Evolutionary conservation across 2,797 vertebrate genomes (phyloP).

Genomic region (Salarias fasciatus): DNA sequence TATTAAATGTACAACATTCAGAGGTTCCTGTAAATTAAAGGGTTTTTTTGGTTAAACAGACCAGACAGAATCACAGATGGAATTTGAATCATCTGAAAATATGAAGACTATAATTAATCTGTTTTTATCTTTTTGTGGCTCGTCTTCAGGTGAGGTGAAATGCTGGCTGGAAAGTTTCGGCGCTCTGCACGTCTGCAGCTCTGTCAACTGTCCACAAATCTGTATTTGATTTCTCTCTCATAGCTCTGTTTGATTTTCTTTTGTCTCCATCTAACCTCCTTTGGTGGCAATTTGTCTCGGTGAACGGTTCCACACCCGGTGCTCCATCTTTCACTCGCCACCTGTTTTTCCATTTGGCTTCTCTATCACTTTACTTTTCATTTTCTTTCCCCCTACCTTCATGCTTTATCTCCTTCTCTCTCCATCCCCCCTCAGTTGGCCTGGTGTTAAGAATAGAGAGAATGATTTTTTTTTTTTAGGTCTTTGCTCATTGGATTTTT

Average conservation of each 20-base stretch:
- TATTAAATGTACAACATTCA: background rate
- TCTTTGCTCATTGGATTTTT: slow-evolving; percentile 24
- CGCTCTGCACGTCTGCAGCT: slow-evolving; percentile 17
- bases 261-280: slow-evolving; percentile 55
- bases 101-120: background rate
- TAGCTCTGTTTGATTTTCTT: slow-evolving; percentile 42
- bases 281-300: slow-evolving; percentile 57
- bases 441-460: too few species aligned
- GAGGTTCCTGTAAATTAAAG: background rate
- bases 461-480: background rate
- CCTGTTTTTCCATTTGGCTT: slow-evolving; percentile 55
- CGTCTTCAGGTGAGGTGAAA: background rate
- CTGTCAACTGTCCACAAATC: slow-evolving; percentile 15
- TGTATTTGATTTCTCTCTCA: slow-evolving; percentile 53
- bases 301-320: slow-evolving; percentile 22
- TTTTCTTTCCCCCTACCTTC: slow-evolving; percentile 35
- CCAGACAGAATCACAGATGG: too few species aligned
- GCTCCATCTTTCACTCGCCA: slow-evolving; percentile 54
- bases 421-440: slow-evolving; percentile 29
- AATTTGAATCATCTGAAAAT: background rate
- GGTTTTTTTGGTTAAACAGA: background rate
- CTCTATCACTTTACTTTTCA: slow-evolving; percentile 57
- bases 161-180: slow-evolving; percentile 1
- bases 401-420: slow-evolving; percentile 16
- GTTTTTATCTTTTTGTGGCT: background rate